These are phyloP conservation scores for Tenthredo livida DNA, from an alignment of 2,888 invertebrate species.

Conservation along the genomic window DNA sequence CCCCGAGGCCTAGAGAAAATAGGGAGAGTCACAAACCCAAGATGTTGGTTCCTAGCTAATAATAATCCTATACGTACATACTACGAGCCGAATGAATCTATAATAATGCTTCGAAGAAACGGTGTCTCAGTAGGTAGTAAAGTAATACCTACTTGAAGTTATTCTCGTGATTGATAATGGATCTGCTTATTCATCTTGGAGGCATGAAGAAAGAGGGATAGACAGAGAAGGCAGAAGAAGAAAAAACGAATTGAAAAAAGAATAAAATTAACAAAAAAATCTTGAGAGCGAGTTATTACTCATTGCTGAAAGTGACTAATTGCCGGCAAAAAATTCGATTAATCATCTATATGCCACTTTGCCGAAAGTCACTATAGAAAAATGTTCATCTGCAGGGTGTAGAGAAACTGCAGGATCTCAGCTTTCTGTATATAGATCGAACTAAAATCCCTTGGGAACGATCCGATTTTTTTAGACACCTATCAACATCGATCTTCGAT, in stretches of 20 bases:
- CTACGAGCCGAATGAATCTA: not conserved
- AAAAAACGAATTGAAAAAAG: not conserved
- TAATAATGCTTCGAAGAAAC: not conserved
- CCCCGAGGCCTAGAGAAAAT: not conserved
- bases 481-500: no score
- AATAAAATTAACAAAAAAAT: not conserved
- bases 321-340: not conserved
- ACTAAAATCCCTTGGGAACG: no score
- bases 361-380: not conserved
- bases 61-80: not conserved
- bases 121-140: constrained; percentile 2
- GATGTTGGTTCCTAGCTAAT: constrained; percentile 2
- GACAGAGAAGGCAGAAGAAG: not conserved
- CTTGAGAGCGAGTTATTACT: not conserved
- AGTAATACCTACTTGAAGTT: not conserved
- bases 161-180: not conserved
- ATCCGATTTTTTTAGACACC: no score
- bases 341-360: not conserved
- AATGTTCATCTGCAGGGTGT: not conserved
- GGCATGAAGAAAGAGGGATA: not conserved
- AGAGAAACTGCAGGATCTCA: no score
- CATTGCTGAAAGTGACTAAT: constrained; percentile 3
- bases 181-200: not conserved
- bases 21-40: constrained; percentile 5
- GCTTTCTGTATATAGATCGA: no score